Evolutionary conservation across 2,113 vertebrate species (phyloP).

Genomic region (Gila orcuttii): DNA sequence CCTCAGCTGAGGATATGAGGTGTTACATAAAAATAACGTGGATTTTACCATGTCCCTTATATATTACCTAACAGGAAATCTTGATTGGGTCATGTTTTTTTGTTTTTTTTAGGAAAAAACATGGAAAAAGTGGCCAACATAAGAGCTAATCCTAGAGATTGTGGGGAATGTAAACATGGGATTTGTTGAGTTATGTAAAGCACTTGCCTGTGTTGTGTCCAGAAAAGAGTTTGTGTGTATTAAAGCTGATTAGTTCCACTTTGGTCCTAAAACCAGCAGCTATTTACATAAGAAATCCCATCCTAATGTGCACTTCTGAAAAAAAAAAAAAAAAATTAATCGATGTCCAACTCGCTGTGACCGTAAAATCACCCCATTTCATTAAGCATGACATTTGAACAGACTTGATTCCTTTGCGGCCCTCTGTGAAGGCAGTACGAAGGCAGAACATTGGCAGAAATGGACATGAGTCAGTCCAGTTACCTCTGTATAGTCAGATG

Average conservation of each 20-base stretch:
- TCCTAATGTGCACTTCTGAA: slow-evolving; percentile 21
- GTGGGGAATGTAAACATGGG: slow-evolving; percentile 39
- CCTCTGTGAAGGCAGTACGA: neutral
- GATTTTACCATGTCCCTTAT: neutral
- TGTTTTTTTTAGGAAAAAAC: neutral
- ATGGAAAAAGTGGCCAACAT: neutral
- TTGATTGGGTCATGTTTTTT: neutral
- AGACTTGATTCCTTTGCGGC: neutral
- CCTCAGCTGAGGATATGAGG: neutral
- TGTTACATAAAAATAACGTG: slow-evolving; percentile 13
- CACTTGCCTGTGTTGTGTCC: neutral
- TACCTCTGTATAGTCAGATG: neutral
- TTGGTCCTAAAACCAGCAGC: slow-evolving; percentile 16
- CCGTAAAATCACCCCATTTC: neutral
- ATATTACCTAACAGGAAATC: slow-evolving; percentile 21
- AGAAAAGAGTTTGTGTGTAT: slow-evolving; percentile 26
- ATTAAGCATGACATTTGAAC: neutral
- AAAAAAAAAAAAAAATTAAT: neutral
- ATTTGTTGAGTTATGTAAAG: slow-evolving; percentile 46
- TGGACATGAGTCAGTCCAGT: neutral
- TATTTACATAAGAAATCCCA: slow-evolving; percentile 36
- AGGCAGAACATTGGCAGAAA: neutral
- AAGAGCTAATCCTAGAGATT: slow-evolving; percentile 33
- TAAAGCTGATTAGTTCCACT: slow-evolving; percentile 47
- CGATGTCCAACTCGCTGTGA: neutral